These are phyloP conservation scores for Phrynocephalus vlangalii DNA, from an alignment of 2,797 vertebrate species.

Conservation along the genomic window DNA sequence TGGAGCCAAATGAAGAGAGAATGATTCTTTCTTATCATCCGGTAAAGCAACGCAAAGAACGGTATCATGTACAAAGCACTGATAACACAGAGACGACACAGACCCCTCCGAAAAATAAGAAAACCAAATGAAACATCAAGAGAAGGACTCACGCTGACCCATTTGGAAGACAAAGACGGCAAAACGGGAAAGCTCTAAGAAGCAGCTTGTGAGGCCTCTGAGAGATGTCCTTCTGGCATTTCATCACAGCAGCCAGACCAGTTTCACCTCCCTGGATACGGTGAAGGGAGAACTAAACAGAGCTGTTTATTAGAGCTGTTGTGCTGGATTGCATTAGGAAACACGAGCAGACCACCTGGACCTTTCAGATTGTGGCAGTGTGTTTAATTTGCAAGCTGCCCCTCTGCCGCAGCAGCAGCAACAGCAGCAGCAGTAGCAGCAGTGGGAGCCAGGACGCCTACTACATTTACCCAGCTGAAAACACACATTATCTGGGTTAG, in stretches of 20 bases:
- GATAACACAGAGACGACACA: constrained; percentile 68
- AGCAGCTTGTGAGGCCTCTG: constrained; percentile 85
- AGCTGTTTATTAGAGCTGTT: constrained; percentile 89
- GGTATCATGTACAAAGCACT: constrained; percentile 67
- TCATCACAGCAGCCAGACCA: constrained; percentile 86
- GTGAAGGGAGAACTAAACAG: constrained; percentile 84
- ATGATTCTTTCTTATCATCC: constrained; percentile 65
- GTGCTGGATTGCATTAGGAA: constrained; percentile 85
- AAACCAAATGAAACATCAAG: constrained; percentile 72
- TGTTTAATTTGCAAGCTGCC: constrained; percentile 84
- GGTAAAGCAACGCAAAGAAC: constrained; percentile 59
- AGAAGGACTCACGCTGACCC: constrained; percentile 86
- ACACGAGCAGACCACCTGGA: constrained; percentile 84
- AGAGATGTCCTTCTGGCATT: constrained; percentile 86
- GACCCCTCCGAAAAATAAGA: constrained; percentile 75
- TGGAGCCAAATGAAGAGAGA: constrained; percentile 79
- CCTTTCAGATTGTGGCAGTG: constrained; percentile 83
- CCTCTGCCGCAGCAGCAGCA: constrained; percentile 72
- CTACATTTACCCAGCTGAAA: constrained; percentile 73
- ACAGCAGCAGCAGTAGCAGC: constrained; percentile 66
- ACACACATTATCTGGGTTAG: constrained; percentile 75
- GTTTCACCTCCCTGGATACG: constrained; percentile 83
- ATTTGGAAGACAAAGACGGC: constrained; percentile 89
- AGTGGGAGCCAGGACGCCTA: constrained; percentile 71
- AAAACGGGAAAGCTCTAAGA: constrained; percentile 83